phyloP scores from a whole-genome alignment of 2,113 vertebrate species.

The Ginglymostoma cirratum region DNA sequence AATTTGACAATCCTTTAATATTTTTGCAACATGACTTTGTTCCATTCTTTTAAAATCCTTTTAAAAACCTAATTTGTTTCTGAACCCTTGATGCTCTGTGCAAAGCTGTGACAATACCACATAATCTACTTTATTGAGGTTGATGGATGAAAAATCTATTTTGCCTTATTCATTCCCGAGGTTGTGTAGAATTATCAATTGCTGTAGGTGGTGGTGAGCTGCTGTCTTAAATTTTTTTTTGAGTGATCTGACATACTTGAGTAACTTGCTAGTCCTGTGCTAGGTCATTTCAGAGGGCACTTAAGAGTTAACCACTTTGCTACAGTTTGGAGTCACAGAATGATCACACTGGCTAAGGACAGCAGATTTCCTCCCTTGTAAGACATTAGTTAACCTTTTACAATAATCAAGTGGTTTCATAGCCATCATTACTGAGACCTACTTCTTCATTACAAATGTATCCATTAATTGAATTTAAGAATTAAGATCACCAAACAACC shows the following conservation, averaged over 20 bases:
- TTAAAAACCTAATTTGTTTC: not conserved
- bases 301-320: too few species aligned
- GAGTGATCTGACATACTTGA: not conserved
- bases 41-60: not conserved
- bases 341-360: not conserved
- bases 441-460: too few species aligned
- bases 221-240: too few species aligned
- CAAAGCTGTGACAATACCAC: not conserved
- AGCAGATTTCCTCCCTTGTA: too few species aligned
- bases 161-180: too few species aligned
- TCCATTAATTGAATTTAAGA: not conserved
- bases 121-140: not conserved
- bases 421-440: too few species aligned
- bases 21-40: not conserved
- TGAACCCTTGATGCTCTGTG: not conserved
- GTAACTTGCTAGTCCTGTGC: too few species aligned
- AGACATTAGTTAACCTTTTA: too few species aligned
- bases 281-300: too few species aligned
- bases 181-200: too few species aligned
- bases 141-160: not conserved
- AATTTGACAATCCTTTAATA: not conserved
- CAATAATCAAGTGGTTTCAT: too few species aligned
- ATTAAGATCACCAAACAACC: not conserved
- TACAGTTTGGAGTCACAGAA: not conserved
- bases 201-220: too few species aligned